Base-by-base conservation (phyloP, 2,113 vertebrate genomes). In the Pelmatolapia mariae region DNA sequence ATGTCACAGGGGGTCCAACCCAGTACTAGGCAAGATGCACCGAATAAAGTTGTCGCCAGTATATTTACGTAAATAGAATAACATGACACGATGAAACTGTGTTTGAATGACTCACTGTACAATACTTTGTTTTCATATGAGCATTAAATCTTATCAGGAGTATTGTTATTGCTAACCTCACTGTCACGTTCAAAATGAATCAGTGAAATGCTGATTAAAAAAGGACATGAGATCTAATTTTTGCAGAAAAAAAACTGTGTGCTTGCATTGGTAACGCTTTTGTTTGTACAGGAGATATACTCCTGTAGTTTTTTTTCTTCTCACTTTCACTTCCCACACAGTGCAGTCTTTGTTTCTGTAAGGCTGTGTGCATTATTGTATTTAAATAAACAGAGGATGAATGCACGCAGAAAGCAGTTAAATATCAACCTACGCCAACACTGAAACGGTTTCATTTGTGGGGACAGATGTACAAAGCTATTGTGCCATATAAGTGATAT, bases 311-410 rank as follows among this genome's bases (percentile, higher is more conserved):
- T 31, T 36, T 50, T 71, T 43, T 73, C 50, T 81, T 68, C 63
- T 63, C 71, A 57, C 83, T 89, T 78, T 79, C 84, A 73, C 87
- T 56, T 89, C 86, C 86, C 80, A 89, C 86, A 1, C 66, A 59
- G 18, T 24, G 10, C 15, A 24, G n/a, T 45, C 22, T 80, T 79
- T 82, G 29, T 73, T 56, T 90, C 10, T 43, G 19, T 26, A 31
- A 15, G 19, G 4, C 9, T 4, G 47, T 29, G 71, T 57, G 56
- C 57, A 53, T 83, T 47, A 50, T 22, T 81, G 50, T 68, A 47
- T 84, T 63, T 38, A 87, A 80, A 90, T 61, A 40, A 61, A 59
- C 18, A 4, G 19, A 31, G 43, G 24, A 50, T 50, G 71, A 78
- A 50, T 50, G 7, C 71, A 50, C 50, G 29, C 18, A 88, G 33